phyloP scores from a whole-genome alignment of 2,797 vertebrate species.

The Hapalemur alaotrensis region DNA sequence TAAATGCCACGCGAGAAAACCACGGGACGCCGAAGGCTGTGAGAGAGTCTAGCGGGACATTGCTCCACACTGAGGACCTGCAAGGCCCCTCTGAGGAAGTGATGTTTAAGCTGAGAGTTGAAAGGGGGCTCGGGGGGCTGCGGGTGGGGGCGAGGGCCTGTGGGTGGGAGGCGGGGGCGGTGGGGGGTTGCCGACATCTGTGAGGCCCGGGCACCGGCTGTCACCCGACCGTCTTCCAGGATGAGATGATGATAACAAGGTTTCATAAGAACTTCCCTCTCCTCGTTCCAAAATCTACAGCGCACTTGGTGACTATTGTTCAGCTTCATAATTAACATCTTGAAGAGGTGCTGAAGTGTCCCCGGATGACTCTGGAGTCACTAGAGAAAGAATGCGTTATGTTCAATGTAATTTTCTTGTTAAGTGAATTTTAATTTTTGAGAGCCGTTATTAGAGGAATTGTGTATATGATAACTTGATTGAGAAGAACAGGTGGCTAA shows the following conservation, averaged over 20 bases:
- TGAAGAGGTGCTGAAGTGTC: not conserved
- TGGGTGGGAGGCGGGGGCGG: no score
- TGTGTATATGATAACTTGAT: not conserved
- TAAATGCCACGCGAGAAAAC: rapidly evolving
- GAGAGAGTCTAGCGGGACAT: rapidly evolving
- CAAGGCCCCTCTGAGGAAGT: not conserved
- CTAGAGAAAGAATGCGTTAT: not conserved
- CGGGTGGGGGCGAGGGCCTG: not conserved
- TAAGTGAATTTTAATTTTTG: conserved; percentile 9
- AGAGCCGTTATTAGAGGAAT: not conserved
- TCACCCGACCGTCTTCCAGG: rapidly evolving
- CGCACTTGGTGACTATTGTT: not conserved
- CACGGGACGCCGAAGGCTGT: rapidly evolving
- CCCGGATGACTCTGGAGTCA: not conserved
- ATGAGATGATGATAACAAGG: rapidly evolving
- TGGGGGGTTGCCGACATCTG: rapidly evolving
- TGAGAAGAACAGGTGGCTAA: not conserved
- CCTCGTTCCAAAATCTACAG: rapidly evolving
- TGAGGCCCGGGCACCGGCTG: rapidly evolving
- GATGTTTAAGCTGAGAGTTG: not conserved
- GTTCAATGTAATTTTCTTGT: not conserved
- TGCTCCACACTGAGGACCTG: rapidly evolving
- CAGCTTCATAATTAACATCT: not conserved
- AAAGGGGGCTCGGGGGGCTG: not conserved
- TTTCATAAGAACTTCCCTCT: rapidly evolving